Percentiles rank a stretch among this genome's conserved stretches.
Evolutionary conservation across 2,113 vertebrate genomes (phyloP).

Genomic region (Delphinus delphis): DNA sequence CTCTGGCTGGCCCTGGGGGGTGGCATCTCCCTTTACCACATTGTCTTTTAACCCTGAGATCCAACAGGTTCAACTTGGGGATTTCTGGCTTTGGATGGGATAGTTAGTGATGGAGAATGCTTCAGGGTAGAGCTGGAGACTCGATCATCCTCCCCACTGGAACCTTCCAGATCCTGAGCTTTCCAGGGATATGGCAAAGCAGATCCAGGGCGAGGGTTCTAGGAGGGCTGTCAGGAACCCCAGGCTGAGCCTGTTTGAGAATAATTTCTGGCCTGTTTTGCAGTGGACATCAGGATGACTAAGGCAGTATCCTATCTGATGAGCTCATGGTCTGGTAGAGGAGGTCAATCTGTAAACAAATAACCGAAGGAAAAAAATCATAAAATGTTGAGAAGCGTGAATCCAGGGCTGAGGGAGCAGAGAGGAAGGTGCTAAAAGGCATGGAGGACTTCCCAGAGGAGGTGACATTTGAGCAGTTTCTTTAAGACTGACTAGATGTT

Average conservation of each 20-base stretch:
- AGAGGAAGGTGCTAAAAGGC: background rate
- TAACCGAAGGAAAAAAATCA: background rate
- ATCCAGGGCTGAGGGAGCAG: background rate
- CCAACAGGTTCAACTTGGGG: background rate
- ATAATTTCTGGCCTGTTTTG: background rate
- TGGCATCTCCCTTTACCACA: background rate
- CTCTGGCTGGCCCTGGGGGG: background rate
- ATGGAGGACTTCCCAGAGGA: background rate
- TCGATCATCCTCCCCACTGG: rapidly evolving
- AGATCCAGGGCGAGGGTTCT: background rate
- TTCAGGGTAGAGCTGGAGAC: background rate
- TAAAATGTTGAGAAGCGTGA: background rate
- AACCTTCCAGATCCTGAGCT: background rate
- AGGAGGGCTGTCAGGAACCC: background rate
- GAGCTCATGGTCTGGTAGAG: background rate
- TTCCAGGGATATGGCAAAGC: background rate
- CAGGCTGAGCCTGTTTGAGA: background rate
- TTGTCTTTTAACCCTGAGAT: background rate
- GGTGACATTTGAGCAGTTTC: background rate
- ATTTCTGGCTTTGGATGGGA: background rate
- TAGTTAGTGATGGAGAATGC: background rate
- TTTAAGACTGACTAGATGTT: background rate
- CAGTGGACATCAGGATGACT: background rate
- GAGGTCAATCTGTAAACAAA: background rate
- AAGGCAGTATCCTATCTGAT: background rate